Conservation (phyloP, 2,113 vertebrate genomes). For the Mirza zaza region DNA sequence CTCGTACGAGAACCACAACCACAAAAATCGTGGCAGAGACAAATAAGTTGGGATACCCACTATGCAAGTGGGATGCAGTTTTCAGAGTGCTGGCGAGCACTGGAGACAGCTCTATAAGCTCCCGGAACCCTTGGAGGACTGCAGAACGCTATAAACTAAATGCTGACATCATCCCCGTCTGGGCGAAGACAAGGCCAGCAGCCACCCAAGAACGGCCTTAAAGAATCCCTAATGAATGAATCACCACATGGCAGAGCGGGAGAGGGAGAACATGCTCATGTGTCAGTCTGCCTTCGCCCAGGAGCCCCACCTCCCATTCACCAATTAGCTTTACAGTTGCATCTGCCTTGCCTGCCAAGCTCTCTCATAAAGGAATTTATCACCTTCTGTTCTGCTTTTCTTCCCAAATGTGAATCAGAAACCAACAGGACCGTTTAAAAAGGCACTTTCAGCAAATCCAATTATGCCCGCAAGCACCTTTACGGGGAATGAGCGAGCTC, state of each 20-base stretch:
- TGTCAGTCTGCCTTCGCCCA: neutral
- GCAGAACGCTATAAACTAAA: constrained; percentile 56
- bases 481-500: neutral
- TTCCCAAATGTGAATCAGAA: constrained; percentile 72
- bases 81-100: constrained; percentile 5
- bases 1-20: neutral
- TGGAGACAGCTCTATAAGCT: constrained; percentile 35
- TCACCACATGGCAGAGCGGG: constrained; percentile 14
- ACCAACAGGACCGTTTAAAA: constrained; percentile 45
- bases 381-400: constrained; percentile 78
- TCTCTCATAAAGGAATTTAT: constrained; percentile 77
- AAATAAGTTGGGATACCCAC: neutral
- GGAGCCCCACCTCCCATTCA: constrained; percentile 48
- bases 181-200: constrained; percentile 58
- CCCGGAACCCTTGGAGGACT: constrained; percentile 55
- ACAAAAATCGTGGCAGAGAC: neutral
- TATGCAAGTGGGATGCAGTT: constrained; percentile 4
- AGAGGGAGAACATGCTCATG: neutral
- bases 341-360: constrained; percentile 74
- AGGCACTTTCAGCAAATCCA: constrained; percentile 64
- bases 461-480: constrained; percentile 51
- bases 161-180: constrained; percentile 76
- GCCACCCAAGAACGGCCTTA: constrained; percentile 59
- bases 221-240: constrained; percentile 72
- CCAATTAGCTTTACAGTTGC: constrained; percentile 75